Base-by-base conservation (phyloP, 1,140 invertebrate species). In the Lordiphosa stackelbergi region DNA sequence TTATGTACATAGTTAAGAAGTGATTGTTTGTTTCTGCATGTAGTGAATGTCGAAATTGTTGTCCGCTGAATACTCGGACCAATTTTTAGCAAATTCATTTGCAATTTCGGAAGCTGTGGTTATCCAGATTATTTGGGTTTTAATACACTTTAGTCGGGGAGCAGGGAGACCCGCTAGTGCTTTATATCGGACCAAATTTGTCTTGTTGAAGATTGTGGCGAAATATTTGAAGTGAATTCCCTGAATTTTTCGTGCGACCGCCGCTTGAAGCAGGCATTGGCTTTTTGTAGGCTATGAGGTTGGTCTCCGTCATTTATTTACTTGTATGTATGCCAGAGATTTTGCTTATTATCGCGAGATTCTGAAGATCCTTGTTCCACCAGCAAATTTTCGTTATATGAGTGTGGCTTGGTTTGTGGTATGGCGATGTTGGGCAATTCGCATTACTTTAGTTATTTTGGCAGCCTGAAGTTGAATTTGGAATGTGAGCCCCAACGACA, bases 151-250 rank as follows among this genome's bases (percentile, higher is more conserved):
- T 4, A 43, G 12, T 13, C 31, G 48, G 11, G 37, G 11, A 28
- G 22, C 16, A 34, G 52, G 45, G 9, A 46, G n/a, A 19, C 53
- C 59, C 24, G 40, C 40, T n/a, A 56, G 28, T 3, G 31, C 36
- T 49, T 55, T 11, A 62, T 62, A 9, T 62, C 53, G 11, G 38
- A 9, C 38, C 59, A 62, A 10, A 62, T 28, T 55, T 62, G 16
- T 49, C 56, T 51, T 5, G 45, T 24, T 38, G 51, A 35, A 9
- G 51, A 43, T 42, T 35, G 5, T 8, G 51, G 51, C 6, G 51
- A 34, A 42, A 42, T 42, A 42, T 42, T 42, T 4, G 19, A 11
- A 38, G 45, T 62, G n/a, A 62, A 51, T 13, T 22, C 43, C n/a
- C 37, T 7, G 37, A 55, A 22, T 41, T 42, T 41, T 28, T 37